phyloP scores from a whole-genome alignment of 2,797 vertebrate genomes.

The Sebastes hopkinsi region DNA sequence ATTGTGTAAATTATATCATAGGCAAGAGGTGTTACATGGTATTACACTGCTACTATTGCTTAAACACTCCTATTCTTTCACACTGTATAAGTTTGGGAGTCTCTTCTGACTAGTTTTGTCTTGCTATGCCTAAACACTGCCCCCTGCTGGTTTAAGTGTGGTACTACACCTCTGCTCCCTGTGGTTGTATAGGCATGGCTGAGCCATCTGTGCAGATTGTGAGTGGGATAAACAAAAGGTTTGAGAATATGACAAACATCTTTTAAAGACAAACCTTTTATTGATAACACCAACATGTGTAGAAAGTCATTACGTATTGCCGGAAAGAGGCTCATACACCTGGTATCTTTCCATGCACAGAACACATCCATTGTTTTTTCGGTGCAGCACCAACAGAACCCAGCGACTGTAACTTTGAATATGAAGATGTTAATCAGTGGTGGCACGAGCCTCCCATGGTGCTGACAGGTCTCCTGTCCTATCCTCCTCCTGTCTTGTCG shows the following conservation, averaged over 20 bases:
- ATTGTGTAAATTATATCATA: neutral
- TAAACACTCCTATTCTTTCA: neutral
- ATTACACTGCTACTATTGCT: neutral
- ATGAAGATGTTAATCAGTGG: slow-evolving; percentile 45
- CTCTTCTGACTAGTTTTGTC: neutral
- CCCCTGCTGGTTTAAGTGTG: slow-evolving; percentile 30
- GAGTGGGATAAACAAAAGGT: slow-evolving; percentile 3
- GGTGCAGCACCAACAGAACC: neutral
- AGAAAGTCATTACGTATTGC: neutral
- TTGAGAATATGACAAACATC: neutral
- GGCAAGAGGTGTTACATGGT: neutral
- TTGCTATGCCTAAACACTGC: neutral
- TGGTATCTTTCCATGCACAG: neutral
- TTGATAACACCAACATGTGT: slow-evolving; percentile 22
- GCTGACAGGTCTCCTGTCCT: slow-evolving; percentile 31
- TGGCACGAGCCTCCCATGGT: slow-evolving; percentile 27
- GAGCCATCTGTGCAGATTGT: slow-evolving; percentile 8
- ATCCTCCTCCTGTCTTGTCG: slow-evolving; percentile 32
- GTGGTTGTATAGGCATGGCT: neutral
- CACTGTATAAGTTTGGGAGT: neutral
- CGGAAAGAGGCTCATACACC: neutral
- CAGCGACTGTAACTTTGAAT: slow-evolving; percentile 20
- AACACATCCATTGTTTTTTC: neutral
- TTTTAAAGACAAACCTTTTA: slow-evolving; percentile 29
- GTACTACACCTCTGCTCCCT: neutral